phyloP scores from a whole-genome alignment of 2,113 vertebrate species.

The Ceuthmochares aereus region DNA sequence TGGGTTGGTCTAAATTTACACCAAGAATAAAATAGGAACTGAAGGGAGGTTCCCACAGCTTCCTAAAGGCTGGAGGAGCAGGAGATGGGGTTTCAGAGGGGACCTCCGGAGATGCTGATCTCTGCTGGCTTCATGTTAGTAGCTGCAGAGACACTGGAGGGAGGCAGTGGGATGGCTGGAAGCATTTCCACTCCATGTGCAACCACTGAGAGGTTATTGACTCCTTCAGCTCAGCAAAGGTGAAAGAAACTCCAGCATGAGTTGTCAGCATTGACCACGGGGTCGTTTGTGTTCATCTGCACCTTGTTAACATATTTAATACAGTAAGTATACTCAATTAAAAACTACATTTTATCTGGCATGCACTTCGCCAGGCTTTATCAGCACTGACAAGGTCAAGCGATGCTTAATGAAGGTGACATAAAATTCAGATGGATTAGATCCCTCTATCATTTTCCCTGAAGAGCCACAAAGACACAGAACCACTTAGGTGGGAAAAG shows the following conservation, averaged over 20 bases:
- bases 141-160: accelerated
- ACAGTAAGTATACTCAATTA: slow-evolving; percentile 50
- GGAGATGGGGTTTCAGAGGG: not conserved
- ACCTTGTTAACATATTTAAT: slow-evolving; percentile 28
- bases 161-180: not conserved
- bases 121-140: not conserved
- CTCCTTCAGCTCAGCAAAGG: slow-evolving; percentile 24
- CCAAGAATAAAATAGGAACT: not conserved
- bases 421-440: not conserved
- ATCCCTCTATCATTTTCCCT: not conserved
- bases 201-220: not conserved
- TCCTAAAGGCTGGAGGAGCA: not conserved
- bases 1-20: not conserved
- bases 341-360: slow-evolving; percentile 49
- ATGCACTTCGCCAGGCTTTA: slow-evolving; percentile 7
- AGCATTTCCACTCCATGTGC: not conserved
- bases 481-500: too few species aligned
- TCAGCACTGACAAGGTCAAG: slow-evolving; percentile 58
- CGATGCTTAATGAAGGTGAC: slow-evolving; percentile 28
- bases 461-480: not conserved
- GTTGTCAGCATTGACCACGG: slow-evolving; percentile 1
- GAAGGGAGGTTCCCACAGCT: not conserved
- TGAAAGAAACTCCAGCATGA: not conserved
- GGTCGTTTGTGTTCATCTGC: slow-evolving; percentile 54
- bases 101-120: not conserved